Evolutionary conservation across 1,140 invertebrate species (phyloP).

Genomic region (Tetragnatha versicolor): DNA sequence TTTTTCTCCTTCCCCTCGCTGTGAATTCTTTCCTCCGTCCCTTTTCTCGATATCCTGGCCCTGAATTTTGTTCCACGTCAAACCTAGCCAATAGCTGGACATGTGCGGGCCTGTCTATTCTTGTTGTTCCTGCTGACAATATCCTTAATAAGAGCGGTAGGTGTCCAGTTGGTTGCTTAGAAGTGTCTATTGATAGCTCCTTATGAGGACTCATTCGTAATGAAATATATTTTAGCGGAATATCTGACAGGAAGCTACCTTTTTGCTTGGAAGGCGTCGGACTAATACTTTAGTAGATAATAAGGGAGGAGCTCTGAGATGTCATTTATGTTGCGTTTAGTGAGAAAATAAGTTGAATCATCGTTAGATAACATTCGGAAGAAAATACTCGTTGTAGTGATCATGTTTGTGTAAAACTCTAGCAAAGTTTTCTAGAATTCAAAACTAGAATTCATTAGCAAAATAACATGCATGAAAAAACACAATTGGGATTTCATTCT

Average conservation of each 20-base stretch:
- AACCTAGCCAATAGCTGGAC: constrained; percentile 17
- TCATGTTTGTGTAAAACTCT: no score
- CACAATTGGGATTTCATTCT: no score
- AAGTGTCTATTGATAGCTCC: background rate
- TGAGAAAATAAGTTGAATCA: no score
- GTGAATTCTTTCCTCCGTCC: background rate
- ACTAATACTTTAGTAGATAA: no score
- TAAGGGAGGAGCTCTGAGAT: no score
- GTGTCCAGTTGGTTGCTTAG: constrained; percentile 5
- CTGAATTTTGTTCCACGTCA: constrained; percentile 29
- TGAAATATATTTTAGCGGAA: background rate
- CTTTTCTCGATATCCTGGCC: constrained; percentile 14
- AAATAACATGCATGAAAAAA: no score
- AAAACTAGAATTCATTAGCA: no score
- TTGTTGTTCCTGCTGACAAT: background rate
- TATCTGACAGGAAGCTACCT: background rate
- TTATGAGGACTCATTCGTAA: background rate
- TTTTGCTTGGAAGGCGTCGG: background rate
- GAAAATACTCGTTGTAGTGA: no score
- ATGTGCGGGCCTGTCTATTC: background rate
- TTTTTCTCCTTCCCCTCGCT: constrained; percentile 11
- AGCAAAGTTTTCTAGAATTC: no score
- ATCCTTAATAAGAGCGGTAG: background rate
- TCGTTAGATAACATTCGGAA: no score
- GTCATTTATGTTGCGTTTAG: no score